Percentiles rank a stretch among this genome's conserved stretches.
Conservation (phyloP, 2,797 vertebrate species). For the Rallus crepitans region DNA sequence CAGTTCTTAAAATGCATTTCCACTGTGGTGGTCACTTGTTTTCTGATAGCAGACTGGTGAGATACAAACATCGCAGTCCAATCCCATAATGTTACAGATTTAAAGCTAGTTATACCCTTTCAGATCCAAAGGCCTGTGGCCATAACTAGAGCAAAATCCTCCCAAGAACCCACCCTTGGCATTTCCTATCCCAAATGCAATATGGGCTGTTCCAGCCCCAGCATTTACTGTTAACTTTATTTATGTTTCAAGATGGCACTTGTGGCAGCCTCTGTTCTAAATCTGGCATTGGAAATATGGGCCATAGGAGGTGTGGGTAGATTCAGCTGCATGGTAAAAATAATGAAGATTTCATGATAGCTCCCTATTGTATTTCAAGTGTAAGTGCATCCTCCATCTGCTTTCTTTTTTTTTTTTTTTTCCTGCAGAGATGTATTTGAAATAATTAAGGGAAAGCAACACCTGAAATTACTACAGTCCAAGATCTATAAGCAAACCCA, state of each 20-base stretch:
- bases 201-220: not conserved
- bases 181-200: not conserved
- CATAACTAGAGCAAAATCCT: not conserved
- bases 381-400: not conserved
- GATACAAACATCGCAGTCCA: not conserved
- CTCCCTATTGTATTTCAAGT: not conserved
- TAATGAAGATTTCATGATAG: not conserved
- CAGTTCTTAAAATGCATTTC: not conserved
- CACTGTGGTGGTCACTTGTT: not conserved
- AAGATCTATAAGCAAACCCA: not conserved
- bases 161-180: not conserved
- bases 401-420: not conserved
- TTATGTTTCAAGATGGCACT: not conserved
- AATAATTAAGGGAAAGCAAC: not conserved
- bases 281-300: not conserved
- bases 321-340: not conserved
- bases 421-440: not conserved
- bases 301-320: not conserved
- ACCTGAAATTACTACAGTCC: not conserved
- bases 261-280: conserved; percentile 21
- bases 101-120: not conserved
- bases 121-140: not conserved
- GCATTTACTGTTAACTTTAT: not conserved
- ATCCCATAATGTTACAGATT: not conserved
- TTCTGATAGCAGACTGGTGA: not conserved